phyloP scores from a whole-genome alignment of 2,113 vertebrate species.

The Syngnathoides biaculeatus region DNA sequence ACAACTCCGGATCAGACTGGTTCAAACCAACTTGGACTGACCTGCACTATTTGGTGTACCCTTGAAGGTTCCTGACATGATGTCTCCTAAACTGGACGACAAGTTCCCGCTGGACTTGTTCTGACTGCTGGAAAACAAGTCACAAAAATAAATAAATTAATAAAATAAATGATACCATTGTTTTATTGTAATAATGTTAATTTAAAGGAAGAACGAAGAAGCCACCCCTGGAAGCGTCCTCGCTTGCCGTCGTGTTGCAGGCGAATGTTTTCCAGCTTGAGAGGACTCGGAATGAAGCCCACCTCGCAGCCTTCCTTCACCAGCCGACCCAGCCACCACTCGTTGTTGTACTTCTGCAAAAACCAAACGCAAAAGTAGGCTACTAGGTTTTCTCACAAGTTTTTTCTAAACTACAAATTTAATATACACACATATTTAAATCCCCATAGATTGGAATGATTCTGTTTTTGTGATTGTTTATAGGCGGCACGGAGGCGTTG shows the following conservation, averaged over 20 bases:
- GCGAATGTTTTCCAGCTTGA: conserved; percentile 91
- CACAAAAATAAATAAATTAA: neutral
- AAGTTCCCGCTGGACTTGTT: conserved; percentile 97
- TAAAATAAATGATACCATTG: neutral
- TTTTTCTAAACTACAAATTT: no score
- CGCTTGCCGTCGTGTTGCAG: conserved; percentile 94
- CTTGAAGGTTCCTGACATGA: conserved; percentile 94
- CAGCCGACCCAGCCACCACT: conserved; percentile 98
- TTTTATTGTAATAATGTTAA: neutral
- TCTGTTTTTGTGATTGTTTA: no score
- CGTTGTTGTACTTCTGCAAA: conserved; percentile 94
- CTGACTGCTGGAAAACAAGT: neutral
- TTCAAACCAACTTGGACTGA: conserved; percentile 49
- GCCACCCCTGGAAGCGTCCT: conserved; percentile 92
- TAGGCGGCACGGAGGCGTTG: no score
- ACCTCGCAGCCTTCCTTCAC: conserved; percentile 98
- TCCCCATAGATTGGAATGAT: no score
- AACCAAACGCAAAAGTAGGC: neutral
- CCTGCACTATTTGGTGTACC: conserved; percentile 88
- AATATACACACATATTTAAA: no score
- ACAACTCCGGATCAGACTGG: neutral
- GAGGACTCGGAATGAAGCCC: conserved; percentile 94
- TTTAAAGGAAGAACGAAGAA: neutral
- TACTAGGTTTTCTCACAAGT: no score
- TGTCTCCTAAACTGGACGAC: conserved; percentile 95